Conservation (phyloP, 1,140 invertebrate species). For the Acromyrmex echinatior region DNA sequence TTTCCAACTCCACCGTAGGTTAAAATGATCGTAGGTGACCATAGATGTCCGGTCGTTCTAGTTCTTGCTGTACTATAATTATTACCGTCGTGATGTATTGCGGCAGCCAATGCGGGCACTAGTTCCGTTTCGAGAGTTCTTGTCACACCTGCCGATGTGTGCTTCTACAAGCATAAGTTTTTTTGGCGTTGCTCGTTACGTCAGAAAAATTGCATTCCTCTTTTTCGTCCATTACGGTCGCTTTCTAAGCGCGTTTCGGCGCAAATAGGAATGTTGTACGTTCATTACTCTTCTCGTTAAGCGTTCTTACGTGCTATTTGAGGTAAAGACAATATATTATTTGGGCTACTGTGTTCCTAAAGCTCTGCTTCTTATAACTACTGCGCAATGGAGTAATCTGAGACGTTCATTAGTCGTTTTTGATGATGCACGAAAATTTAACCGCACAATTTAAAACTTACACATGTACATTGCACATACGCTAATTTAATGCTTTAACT, state of each 20-base stretch:
- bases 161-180: slow-evolving; percentile 13
- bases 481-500: background rate
- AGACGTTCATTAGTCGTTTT: slow-evolving; percentile 28
- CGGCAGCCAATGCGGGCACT: slow-evolving; percentile 35
- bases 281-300: slow-evolving; percentile 56
- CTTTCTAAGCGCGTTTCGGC: slow-evolving; percentile 20
- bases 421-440: background rate
- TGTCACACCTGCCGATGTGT: slow-evolving; percentile 20
- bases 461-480: background rate
- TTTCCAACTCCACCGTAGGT: background rate
- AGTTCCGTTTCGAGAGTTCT: slow-evolving; percentile 45
- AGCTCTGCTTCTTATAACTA: slow-evolving; percentile 37
- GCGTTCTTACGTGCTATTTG: slow-evolving; percentile 42
- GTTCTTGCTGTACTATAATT: slow-evolving; percentile 74
- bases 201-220: slow-evolving; percentile 60
- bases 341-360: slow-evolving; percentile 19
- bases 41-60: background rate
- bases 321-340: slow-evolving; percentile 46
- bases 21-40: slow-evolving; percentile 32
- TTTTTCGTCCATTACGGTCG: background rate
- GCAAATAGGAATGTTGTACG: slow-evolving; percentile 14
- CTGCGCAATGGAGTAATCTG: slow-evolving; percentile 47
- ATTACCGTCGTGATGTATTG: slow-evolving; percentile 82
- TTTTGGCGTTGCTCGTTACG: slow-evolving; percentile 42
- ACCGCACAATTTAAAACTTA: slow-evolving; percentile 10